A percentile compares a stretch with the other conserved stretches of the same genome.
Conservation (phyloP, 2,113 vertebrate genomes). For the Monopterus albus region DNA sequence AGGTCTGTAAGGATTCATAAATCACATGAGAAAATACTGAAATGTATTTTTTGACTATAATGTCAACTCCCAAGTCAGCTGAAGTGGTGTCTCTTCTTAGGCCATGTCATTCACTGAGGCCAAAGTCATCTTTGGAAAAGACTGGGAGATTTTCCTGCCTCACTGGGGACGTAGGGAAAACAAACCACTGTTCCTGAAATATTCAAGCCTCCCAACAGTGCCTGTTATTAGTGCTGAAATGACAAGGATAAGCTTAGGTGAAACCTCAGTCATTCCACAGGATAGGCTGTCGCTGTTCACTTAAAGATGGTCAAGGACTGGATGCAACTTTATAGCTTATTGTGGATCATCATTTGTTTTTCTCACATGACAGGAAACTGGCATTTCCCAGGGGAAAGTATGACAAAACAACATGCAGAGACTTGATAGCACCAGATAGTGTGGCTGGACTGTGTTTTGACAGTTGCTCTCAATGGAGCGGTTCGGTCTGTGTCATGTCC, state of each 20-base stretch:
- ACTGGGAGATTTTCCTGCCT: slow-evolving; percentile 34
- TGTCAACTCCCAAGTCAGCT: background rate
- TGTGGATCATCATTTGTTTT: slow-evolving; percentile 18
- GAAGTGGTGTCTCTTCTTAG: background rate
- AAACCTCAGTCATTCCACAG: background rate
- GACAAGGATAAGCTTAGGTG: background rate
- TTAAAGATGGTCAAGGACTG: background rate
- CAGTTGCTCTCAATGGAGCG: slow-evolving; percentile 44
- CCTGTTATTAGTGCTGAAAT: background rate
- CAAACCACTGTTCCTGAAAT: slow-evolving; percentile 46
- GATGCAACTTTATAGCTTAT: background rate
- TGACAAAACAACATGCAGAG: slow-evolving; percentile 54
- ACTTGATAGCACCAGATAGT: slow-evolving; percentile 35
- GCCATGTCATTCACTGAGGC: slow-evolving; percentile 10
- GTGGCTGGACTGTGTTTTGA: slow-evolving; percentile 31
- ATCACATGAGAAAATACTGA: slow-evolving; percentile 18
- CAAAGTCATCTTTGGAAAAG: slow-evolving; percentile 38
- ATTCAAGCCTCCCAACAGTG: slow-evolving; percentile 37
- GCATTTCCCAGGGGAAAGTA: slow-evolving; percentile 53
- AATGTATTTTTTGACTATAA: slow-evolving; percentile 18
- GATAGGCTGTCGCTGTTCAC: background rate
- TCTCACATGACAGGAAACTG: slow-evolving; percentile 34
- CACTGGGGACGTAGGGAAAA: slow-evolving; percentile 40
- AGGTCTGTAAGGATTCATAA: background rate
- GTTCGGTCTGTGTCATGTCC: slow-evolving; percentile 6